Percentiles rank a stretch among this genome's conserved stretches.
phyloP scores from a whole-genome alignment of 2,888 invertebrate genomes.

The Eupithecia pulchellata region DNA sequence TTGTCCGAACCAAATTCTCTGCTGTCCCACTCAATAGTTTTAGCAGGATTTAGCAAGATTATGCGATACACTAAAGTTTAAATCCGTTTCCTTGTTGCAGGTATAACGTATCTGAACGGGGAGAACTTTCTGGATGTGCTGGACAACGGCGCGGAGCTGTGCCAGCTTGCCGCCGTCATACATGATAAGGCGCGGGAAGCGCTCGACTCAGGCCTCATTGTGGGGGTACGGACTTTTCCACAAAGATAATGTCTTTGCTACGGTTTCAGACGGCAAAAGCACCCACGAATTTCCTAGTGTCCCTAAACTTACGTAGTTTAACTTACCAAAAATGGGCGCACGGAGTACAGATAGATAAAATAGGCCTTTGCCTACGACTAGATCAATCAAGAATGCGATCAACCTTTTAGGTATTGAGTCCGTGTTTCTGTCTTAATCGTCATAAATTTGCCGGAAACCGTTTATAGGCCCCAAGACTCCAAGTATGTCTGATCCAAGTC shows the following conservation, averaged over 20 bases:
- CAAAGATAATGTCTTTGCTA: not conserved
- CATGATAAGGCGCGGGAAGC: conserved; percentile 90
- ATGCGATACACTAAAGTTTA: not conserved
- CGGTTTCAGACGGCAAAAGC: too few relatives aligned
- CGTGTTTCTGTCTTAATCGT: too few relatives aligned
- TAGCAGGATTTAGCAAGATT: not conserved
- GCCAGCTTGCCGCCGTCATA: conserved; percentile 92
- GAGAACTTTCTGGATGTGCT: conserved; percentile 92
- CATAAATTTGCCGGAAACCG: not conserved
- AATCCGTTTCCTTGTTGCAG: conserved; percentile 68
- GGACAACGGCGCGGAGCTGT: conserved; percentile 93
- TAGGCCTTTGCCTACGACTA: not conserved
- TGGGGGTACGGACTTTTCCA: conserved; percentile 79
- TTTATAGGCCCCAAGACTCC: not conserved
- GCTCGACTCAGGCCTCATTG: conserved; percentile 86
- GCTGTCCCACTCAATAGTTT: not conserved
- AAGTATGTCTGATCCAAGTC: not conserved
- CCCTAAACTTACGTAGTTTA: too few relatives aligned
- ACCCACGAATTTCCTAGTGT: too few relatives aligned
- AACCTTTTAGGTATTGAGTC: too few relatives aligned
- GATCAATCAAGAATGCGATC: too few relatives aligned
- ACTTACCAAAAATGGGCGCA: too few relatives aligned
- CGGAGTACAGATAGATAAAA: not conserved
- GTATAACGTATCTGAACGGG: conserved; percentile 89
- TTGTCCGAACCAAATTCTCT: not conserved